Evolutionary conservation across 2,888 invertebrate species (phyloP), one percentile per base, ranked within the genome.

Genomic region (Tromatobia lineatoria): DNA sequence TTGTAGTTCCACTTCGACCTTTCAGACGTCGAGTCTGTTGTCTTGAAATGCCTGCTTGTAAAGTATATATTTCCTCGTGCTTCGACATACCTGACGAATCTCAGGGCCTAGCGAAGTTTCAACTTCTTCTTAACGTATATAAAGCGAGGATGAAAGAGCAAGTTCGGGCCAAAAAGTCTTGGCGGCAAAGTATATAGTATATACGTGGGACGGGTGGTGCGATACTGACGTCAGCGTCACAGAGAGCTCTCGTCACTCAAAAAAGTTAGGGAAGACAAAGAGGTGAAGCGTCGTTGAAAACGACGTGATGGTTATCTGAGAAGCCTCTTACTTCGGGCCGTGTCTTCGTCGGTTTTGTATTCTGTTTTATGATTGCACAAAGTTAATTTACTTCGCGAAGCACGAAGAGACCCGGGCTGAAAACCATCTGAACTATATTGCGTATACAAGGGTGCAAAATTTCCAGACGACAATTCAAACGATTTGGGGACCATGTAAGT

Each of bases 231-330:
- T 88, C 88, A 88, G 90, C 87, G 54, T 20, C 45, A 67, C 61
- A 38, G 52, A 80, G 67, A 61, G 47, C 42, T 45, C 54, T 54
- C 73, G 66, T 74, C 67, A 67, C 67, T 20, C 87, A 89, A 90
- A 90, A 90, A 91, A 90, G 89, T 90, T 89, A 86, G 73, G 87
- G 87, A 86, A 86, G 89, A 90, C 88, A 89, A 89, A 89, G 88
- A 50, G 73, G 61, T 23, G 73, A 69, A 59, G 66, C 59, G 38
- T 42, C 69, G 71, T 66, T 52, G 73, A 73, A 47, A 34, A 78
- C 70, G 73, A n/a, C n/a, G 50, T 69, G 59, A 83, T 66, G 54
- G n/a, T 45, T 59, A 69, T 34, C 74, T 61, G 61, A 45, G 38
- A 70, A 82, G 78, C 34, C 54, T 34, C 54, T 34, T 25, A 42